Base-by-base conservation (phyloP, 2,797 vertebrate genomes). In the Xiphophorus birchmanni region DNA sequence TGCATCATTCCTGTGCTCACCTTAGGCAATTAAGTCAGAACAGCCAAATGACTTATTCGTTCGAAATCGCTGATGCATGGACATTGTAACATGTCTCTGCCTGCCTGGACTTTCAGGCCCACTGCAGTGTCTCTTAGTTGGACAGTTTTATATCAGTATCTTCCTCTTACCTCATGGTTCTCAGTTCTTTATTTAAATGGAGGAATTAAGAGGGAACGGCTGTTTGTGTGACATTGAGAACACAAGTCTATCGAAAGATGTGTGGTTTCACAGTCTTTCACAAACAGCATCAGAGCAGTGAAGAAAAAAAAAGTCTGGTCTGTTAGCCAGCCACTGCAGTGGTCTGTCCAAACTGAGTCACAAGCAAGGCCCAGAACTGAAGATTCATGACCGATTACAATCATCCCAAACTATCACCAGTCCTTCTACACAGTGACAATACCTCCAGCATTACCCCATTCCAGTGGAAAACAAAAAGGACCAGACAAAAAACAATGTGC, bases 401-500 rank as follows among this genome's bases (percentile, higher is more conserved):
- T 92, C 88, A 92, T 92, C 92, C 93, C 93, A 95, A 94, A 91
- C 94, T 91, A 94, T 93, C 91, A 95, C 91, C 92, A 93, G 93
- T 88, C 90, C 86, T 91, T 84, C 88, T 91, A 91, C 94, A 95
- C 90, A 93, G 93, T 95, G 94, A 94, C 90, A 90, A 93, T 92
- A 96, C 96, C 97, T 96, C 96, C 96, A 97, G n/a, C 96, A 96
- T 96, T 96, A 97, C 95, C 97, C 65, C 97, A 97, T 97, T 97
- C 96, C 94, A 97, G 97, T 98, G 97, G 96, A 97, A 96, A 95
- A 97, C 80, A 93, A 94, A 21, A 92, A 90, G 91, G 88, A 95
- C 92, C 87, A 93, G 92, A 95, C 94, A 90, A 93, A 93, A 76
- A 93, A 94, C 89, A 90, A 90, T 91, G 94, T 94, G 93, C 92